Evolutionary conservation across 1,140 invertebrate genomes (phyloP), one percentile per base, ranked within the genome.

Genomic region (Macrobrachium nipponense): DNA sequence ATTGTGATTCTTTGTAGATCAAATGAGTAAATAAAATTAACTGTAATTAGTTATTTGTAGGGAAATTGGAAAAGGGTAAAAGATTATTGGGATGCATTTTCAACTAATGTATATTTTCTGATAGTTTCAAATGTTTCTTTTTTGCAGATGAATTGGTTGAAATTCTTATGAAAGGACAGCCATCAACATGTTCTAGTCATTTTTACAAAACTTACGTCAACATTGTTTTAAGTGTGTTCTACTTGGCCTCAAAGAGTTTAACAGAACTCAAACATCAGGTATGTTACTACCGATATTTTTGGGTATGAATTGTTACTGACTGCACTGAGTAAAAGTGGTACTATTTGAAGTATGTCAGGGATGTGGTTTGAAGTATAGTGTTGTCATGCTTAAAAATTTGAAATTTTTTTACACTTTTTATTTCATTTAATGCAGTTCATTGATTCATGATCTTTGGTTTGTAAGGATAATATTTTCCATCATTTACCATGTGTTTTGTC

Each of bases 121-220:
- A 20, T 27, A n/a, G 15, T 60, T 61, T 60, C n/a, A n/a, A n/a
- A n/a, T 64, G 5, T 76, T 8, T 51, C 17, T 75, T 73, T 86
- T 80, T 85, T 90, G 70, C 89, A 93, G 94, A 95, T 15, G 95
- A 97, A 90, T 91, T 97, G 0, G 90, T 92, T n/a, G 92, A 95
- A 90, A 96, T 98, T 87, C 92, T 97, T 89, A 66, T 82, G 60
- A 76, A 89, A 14, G 90, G 91, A 70, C 92, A 93, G 68, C 90
- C 93, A 5, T 20, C 91, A 91, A 73, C 20, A 17, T 59, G 62
- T 27, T 87, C 81, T 15, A 90, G 87, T n/a, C 59, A 86, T 59
- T 86, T 86, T 64, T 86, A 80, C 66, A 75, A 44, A 44, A 86
- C 80, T 51, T 86, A 86, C 36, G 60, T 86, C 77, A 86, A 62